phyloP scores from a whole-genome alignment of 2,888 invertebrate genomes.

The Melinaea marsaeus region DNA sequence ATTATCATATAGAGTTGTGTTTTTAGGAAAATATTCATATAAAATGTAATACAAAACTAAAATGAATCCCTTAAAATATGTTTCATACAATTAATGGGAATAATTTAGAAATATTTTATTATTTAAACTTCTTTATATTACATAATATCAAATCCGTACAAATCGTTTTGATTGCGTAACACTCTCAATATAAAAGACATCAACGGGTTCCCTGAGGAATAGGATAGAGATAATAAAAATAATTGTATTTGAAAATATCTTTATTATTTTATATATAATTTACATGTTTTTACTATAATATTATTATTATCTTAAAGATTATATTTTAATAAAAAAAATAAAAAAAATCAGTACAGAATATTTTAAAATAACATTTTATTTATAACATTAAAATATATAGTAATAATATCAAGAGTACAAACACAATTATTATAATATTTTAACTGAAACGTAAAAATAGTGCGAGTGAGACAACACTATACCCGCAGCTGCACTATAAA shows the following conservation, averaged over 20 bases:
- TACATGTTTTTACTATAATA: no score
- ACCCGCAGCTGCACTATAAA: slow-evolving; percentile 35
- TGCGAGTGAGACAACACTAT: slow-evolving; percentile 53
- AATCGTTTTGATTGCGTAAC: not conserved
- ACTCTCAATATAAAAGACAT: slow-evolving; percentile 36
- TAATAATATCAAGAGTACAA: not conserved
- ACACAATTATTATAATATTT: slow-evolving; percentile 46
- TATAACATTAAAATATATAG: not conserved
- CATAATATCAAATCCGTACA: not conserved
- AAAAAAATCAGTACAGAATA: no score
- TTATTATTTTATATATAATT: not conserved
- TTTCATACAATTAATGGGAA: no score
- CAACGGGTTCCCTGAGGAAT: slow-evolving; percentile 32
- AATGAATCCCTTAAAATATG: no score
- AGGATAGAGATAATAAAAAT: not conserved
- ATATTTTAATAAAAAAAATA: no score
- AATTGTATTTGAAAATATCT: not conserved
- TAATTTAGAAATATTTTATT: no score
- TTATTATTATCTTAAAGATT: no score
- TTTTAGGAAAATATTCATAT: no score
- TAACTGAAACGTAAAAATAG: slow-evolving; percentile 58
- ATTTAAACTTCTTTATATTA: no score
- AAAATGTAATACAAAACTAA: no score
- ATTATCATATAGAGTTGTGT: no score
- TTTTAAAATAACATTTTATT: no score